Conservation (phyloP, 2,888 invertebrate genomes). For the Habroteleia sp. region DNA sequence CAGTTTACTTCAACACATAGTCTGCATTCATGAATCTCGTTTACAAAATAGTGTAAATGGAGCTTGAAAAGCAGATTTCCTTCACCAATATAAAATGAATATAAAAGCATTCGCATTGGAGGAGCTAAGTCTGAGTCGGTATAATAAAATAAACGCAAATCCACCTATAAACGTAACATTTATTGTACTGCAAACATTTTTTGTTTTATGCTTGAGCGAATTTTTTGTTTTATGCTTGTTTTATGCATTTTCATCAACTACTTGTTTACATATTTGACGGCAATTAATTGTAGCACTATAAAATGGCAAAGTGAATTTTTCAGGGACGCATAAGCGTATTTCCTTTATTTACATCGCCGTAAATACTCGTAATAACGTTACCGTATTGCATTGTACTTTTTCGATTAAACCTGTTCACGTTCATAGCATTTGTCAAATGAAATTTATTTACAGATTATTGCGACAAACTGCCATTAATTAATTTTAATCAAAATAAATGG, state of each 20-base stretch:
- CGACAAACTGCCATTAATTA: too few relatives aligned
- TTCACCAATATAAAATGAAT: constrained; percentile 36
- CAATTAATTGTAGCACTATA: constrained; percentile 12
- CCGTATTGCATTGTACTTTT: too few relatives aligned
- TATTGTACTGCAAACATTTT: constrained; percentile 35
- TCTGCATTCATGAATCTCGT: neutral
- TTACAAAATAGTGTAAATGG: constrained; percentile 29
- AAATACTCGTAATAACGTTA: too few relatives aligned
- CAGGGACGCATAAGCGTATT: too few relatives aligned
- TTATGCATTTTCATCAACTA: constrained; percentile 23
- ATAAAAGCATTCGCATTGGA: constrained; percentile 20
- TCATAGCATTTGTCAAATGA: too few relatives aligned
- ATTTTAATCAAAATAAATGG: too few relatives aligned
- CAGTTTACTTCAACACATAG: constrained; percentile 1
- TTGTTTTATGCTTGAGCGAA: constrained; percentile 32
- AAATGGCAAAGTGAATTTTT: constrained; percentile 7
- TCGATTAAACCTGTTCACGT: too few relatives aligned
- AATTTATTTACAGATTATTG: too few relatives aligned
- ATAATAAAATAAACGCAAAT: constrained; percentile 51
- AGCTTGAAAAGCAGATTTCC: constrained; percentile 28
- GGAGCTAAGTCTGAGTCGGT: constrained; percentile 15
- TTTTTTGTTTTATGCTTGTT: neutral
- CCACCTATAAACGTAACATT: constrained; percentile 39
- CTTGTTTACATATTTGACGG: constrained; percentile 12
- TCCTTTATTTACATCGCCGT: too few relatives aligned